These are phyloP conservation scores for Entomyzon cyanotis DNA, from an alignment of 2,113 vertebrate genomes.

Conservation along the genomic window DNA sequence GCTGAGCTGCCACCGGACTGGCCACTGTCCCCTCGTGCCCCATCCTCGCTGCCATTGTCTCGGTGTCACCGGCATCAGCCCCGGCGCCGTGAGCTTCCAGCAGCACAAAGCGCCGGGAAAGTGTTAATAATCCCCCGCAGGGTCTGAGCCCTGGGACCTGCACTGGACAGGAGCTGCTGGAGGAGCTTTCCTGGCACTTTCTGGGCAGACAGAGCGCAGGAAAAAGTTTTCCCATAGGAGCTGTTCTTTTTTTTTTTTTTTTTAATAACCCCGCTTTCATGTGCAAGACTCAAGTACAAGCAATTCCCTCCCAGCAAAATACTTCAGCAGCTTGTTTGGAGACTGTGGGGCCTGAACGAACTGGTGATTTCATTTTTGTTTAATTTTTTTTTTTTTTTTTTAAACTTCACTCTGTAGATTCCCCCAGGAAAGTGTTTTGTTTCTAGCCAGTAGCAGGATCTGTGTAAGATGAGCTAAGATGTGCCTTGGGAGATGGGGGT, in stretches of 20 bases:
- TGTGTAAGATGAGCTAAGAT: neutral
- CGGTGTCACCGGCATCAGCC: neutral
- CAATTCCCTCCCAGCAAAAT: slow-evolving; percentile 15
- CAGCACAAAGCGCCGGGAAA: neutral
- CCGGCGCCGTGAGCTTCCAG: neutral
- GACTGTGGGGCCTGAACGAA: neutral
- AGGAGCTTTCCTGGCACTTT: neutral
- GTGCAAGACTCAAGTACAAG: neutral
- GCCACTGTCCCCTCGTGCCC: neutral
- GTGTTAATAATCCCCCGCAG: neutral
- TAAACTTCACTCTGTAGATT: neutral
- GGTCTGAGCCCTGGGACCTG: neutral
- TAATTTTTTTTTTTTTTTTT: neutral
- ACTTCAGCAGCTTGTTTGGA: neutral
- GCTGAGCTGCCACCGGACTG: neutral
- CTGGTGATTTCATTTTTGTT: neutral
- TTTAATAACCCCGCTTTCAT: rapidly evolving
- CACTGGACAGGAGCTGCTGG: rapidly evolving
- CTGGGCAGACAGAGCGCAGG: neutral
- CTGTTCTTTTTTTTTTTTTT: neutral
- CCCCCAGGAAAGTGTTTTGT: neutral
- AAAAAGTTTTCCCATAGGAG: neutral
- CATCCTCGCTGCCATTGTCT: neutral
- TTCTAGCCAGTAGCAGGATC: neutral
- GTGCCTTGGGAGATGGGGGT: neutral